phyloP scores from a whole-genome alignment of 2,888 invertebrate genomes.

The Xanthorhoe designata region DNA sequence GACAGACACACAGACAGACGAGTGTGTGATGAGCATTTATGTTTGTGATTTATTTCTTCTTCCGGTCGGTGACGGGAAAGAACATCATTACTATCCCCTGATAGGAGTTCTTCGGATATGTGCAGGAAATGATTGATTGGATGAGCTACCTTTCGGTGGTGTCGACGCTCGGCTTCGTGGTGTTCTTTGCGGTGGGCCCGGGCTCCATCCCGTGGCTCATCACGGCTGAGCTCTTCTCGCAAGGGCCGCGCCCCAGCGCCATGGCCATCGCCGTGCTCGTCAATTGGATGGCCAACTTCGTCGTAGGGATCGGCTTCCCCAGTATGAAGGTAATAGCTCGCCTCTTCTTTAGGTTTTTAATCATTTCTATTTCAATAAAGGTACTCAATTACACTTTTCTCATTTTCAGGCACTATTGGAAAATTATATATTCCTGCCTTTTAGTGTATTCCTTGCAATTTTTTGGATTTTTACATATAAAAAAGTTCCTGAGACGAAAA shows the following conservation, averaged over 20 bases:
- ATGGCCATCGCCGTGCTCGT: conserved; percentile 98
- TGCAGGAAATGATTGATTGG: conserved; percentile 99
- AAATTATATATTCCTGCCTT: conserved; percentile 99
- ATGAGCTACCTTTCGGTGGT: conserved; percentile 98
- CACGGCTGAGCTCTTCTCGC: conserved; percentile 98
- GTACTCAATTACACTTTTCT: conserved; percentile 29
- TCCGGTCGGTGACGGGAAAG: conserved; percentile 88
- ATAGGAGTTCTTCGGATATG: conserved; percentile 98
- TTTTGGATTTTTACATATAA: conserved; percentile 99
- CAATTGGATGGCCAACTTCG: conserved; percentile 99
- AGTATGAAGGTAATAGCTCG: conserved; percentile 92
- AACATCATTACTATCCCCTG: conserved; percentile 89
- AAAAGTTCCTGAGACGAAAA: conserved; percentile 99
- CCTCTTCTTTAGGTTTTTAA: conserved; percentile 11
- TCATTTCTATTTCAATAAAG: background rate
- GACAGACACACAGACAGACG: conserved; percentile 62
- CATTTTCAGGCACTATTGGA: conserved; percentile 93
- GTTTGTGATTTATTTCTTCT: conserved; percentile 73
- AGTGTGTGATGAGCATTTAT: conserved; percentile 69
- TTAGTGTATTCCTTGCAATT: conserved; percentile 97
- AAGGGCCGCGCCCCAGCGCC: conserved; percentile 97
- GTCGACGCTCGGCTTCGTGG: conserved; percentile 96
- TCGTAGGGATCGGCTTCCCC: conserved; percentile 97
- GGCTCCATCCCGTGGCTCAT: conserved; percentile 99
- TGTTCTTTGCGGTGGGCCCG: conserved; percentile 98